These are phyloP conservation scores for Pseudochromis fuscus DNA, from an alignment of 2,797 vertebrate genomes.

Conservation along the genomic window DNA sequence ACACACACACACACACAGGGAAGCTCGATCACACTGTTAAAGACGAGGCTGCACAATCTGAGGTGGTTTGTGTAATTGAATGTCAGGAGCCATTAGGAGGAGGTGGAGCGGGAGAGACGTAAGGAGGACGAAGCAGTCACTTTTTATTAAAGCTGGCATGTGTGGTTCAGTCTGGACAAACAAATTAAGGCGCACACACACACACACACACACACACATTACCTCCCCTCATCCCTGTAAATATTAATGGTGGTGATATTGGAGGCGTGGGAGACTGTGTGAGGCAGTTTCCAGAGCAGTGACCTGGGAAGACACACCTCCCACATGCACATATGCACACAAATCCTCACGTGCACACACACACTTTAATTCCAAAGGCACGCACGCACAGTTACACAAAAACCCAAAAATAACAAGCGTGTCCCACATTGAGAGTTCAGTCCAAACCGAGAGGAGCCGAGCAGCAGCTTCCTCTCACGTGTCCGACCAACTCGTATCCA, in stretches of 20 bases:
- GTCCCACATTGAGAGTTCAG: constrained; percentile 59
- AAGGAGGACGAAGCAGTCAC: constrained; percentile 51
- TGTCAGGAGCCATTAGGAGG: constrained; percentile 52
- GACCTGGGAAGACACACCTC: constrained; percentile 37
- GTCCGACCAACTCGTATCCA: not conserved
- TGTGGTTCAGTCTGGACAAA: constrained; percentile 29
- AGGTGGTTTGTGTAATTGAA: constrained; percentile 53
- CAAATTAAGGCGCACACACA: constrained; percentile 25
- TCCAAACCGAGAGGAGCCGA: constrained; percentile 24
- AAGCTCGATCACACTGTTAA: constrained; percentile 15
- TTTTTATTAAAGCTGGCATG: constrained; percentile 42
- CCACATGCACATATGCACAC: not conserved
- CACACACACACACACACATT: not conserved
- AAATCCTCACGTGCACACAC: constrained; percentile 1
- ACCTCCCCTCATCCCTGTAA: not conserved
- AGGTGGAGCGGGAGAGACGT: constrained; percentile 15
- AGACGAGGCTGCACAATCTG: constrained; percentile 19
- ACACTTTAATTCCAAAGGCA: not conserved
- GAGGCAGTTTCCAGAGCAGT: constrained; percentile 31
- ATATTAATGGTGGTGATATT: constrained; percentile 13
- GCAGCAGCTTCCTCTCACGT: constrained; percentile 47
- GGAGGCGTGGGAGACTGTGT: constrained; percentile 30
- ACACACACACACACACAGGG: not conserved
- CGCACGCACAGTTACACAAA: not conserved
- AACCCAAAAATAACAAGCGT: constrained; percentile 61